These are phyloP conservation scores for Carcina quercana DNA, from an alignment of 2,888 invertebrate genomes.

Conservation along the genomic window DNA sequence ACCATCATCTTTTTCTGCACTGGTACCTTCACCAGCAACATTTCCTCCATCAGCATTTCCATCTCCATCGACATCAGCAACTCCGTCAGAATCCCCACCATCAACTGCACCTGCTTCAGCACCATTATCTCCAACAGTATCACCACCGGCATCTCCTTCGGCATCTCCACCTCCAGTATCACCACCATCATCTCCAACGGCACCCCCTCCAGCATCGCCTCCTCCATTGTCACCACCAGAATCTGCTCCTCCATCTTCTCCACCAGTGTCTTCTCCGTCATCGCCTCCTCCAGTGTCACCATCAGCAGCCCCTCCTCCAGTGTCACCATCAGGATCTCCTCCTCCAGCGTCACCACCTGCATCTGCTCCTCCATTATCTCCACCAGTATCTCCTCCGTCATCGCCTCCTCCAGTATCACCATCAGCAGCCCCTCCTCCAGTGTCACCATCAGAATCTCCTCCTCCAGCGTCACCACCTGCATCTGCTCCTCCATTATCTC, in stretches of 20 bases:
- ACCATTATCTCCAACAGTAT: background rate
- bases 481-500: background rate
- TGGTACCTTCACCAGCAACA: background rate
- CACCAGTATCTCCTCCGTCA: conserved; percentile 1
- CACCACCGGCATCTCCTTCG: background rate
- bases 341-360: background rate
- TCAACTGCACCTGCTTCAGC: background rate
- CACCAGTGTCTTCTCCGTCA: background rate
- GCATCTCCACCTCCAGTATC: conserved; percentile 7
- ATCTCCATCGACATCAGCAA: no score
- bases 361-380: background rate
- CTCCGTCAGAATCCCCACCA: background rate
- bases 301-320: background rate
- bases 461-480: background rate
- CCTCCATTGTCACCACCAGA: no score
- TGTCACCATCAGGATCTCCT: background rate
- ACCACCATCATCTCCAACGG: background rate
- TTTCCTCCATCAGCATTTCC: conserved; percentile 7
- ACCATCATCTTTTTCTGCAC: background rate
- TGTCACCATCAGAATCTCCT: background rate
- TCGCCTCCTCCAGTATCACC: conserved; percentile 1
- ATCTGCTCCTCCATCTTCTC: background rate
- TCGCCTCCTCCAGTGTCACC: background rate
- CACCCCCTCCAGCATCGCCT: no score
- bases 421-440: conserved; percentile 1